Evolutionary conservation across 2,888 invertebrate species (phyloP).

Genomic region (Drosophila siamana): DNA sequence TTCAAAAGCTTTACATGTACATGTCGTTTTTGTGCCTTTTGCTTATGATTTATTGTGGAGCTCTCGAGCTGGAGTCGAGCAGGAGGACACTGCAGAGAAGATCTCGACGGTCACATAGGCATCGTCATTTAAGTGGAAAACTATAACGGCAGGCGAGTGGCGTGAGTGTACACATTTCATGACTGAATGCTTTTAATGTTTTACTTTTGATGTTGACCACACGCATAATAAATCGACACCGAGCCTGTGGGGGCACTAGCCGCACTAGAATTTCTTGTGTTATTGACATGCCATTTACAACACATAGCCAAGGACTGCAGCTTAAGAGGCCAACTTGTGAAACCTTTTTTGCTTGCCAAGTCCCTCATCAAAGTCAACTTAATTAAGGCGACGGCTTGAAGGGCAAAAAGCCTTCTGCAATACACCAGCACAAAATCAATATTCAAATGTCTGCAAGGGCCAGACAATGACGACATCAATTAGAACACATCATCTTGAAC

Average conservation of each 20-base stretch:
- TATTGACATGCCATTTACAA: conserved; percentile 55
- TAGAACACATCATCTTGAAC: conserved; percentile 73
- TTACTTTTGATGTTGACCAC: conserved; percentile 70
- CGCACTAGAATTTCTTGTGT: conserved; percentile 30
- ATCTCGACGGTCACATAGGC: conserved; percentile 36
- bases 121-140: conserved; percentile 55
- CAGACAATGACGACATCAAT: conserved; percentile 62
- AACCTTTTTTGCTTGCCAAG: conserved; percentile 34
- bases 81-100: conserved; percentile 30
- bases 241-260: conserved; percentile 4
- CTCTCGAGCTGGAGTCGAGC: conserved; percentile 9
- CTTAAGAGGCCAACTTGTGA: conserved; percentile 45
- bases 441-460: conserved; percentile 48
- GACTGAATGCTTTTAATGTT: conserved; percentile 75
- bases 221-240: conserved; percentile 62
- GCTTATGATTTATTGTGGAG: conserved; percentile 71
- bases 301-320: conserved; percentile 26
- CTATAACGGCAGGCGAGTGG: conserved; percentile 25
- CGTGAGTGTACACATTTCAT: conserved; percentile 59
- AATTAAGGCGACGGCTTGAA: conserved; percentile 66
- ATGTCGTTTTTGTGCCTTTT: conserved; percentile 71
- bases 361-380: conserved; percentile 83
- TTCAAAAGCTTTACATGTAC: conserved; percentile 69
- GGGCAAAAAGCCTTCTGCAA: neutral
- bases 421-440: conserved; percentile 65